Evolutionary conservation across 2,888 invertebrate genomes (phyloP).

Genomic region (Gymnosoma rotundatum): DNA sequence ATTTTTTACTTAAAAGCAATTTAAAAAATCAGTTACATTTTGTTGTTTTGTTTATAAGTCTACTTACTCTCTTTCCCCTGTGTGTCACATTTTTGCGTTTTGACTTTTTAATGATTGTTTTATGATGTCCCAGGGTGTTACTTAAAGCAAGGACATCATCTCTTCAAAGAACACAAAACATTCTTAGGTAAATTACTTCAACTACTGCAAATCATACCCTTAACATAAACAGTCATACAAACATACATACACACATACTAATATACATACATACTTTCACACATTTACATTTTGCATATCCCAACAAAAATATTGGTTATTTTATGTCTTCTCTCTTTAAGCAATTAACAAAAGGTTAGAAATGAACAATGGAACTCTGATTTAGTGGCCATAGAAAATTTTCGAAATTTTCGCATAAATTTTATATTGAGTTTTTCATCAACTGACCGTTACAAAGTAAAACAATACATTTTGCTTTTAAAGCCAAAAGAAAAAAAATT

Average conservation of each 20-base stretch:
- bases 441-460: conserved; percentile 61
- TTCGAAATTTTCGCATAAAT: conserved; percentile 40
- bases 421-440: conserved; percentile 26
- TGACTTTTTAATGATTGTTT: conserved; percentile 69
- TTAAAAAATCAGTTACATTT: conserved; percentile 19
- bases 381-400: conserved; percentile 54
- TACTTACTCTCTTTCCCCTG: neutral
- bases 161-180: neutral
- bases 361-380: conserved; percentile 39
- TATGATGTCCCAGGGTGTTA: conserved; percentile 51
- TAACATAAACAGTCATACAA: neutral
- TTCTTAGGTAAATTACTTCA: conserved; percentile 15
- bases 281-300: conserved; percentile 34
- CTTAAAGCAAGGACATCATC: conserved; percentile 43
- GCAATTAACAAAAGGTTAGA: neutral
- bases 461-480: conserved; percentile 37
- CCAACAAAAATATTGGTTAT: neutral
- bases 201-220: conserved; percentile 9
- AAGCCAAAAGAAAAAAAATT: conserved; percentile 1
- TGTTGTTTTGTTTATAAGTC: neutral
- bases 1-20: neutral
- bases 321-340: neutral
- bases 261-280: too few relatives aligned
- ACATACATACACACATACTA: neutral
- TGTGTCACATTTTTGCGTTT: conserved; percentile 58